These are phyloP conservation scores for rabbit (Oryctolagus cuniculus) DNA, from an alignment of 2,113 vertebrate species.

Conservation along the genomic window DNA sequence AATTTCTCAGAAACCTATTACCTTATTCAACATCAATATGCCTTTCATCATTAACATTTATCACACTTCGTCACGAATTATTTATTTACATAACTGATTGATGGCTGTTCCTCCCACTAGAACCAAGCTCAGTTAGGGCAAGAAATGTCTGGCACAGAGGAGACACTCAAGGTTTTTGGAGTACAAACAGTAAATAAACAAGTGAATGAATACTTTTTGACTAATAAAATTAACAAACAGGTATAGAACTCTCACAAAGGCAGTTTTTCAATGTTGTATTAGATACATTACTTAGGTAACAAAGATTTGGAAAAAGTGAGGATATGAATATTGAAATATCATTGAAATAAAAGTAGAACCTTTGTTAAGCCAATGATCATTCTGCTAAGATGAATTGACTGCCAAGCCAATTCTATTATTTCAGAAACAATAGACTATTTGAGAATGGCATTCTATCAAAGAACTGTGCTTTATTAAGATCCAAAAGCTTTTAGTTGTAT, in stretches of 20 bases:
- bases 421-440: neutral
- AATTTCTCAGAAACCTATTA: constrained; percentile 45
- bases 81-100: constrained; percentile 1
- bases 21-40: neutral
- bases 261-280: neutral
- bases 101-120: neutral
- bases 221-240: constrained; percentile 20
- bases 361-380: neutral
- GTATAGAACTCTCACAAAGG: neutral
- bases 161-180: neutral
- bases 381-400: constrained; percentile 1
- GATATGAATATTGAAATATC: constrained; percentile 1
- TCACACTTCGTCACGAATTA: neutral
- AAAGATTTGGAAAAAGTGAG: constrained; percentile 48
- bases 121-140: neutral
- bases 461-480: constrained; percentile 16
- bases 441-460: neutral
- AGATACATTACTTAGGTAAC: neutral
- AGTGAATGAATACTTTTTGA: neutral
- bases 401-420: neutral
- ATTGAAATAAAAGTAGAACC: constrained; percentile 4
- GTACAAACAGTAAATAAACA: constrained; percentile 1
- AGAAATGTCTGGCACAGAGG: neutral
- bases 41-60: neutral
- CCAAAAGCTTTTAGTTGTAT: neutral